Evolutionary conservation across 2,888 invertebrate species (phyloP).

Genomic region (Synergus japonicus): DNA sequence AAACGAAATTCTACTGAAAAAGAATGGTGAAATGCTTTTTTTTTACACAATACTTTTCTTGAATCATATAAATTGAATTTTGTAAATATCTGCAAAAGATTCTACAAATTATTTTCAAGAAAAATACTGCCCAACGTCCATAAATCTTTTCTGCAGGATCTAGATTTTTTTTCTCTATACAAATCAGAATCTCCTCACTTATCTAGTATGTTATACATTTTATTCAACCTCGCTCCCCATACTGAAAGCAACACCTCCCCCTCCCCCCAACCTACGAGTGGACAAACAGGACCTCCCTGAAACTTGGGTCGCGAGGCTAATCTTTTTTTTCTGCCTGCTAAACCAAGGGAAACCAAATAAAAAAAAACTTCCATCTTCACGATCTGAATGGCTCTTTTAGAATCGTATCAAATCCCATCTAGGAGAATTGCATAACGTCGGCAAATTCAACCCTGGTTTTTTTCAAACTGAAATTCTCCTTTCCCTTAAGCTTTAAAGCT

Average conservation of each 20-base stretch:
- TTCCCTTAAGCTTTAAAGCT: neutral
- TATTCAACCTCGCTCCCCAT: constrained; percentile 2
- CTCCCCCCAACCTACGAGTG: neutral
- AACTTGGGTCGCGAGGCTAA: constrained; percentile 29
- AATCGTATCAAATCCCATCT: constrained; percentile 29
- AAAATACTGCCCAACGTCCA: neutral
- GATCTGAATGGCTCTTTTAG: constrained; percentile 36
- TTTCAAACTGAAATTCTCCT: neutral
- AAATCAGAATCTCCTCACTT: neutral
- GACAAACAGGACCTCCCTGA: constrained; percentile 39
- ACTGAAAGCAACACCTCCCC: constrained; percentile 25
- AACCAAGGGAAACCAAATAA: neutral
- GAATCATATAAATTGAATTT: no score
- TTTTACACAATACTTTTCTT: neutral
- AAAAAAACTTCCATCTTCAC: neutral
- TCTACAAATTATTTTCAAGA: no score
- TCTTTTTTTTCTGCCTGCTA: constrained; percentile 15
- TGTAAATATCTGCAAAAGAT: no score
- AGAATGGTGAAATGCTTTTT: neutral
- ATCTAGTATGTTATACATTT: constrained; percentile 16
- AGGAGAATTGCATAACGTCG: constrained; percentile 26
- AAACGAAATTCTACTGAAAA: neutral
- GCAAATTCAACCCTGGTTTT: neutral
- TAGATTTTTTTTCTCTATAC: neutral
- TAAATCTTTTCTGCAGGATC: neutral